A percentile compares a stretch with the other conserved stretches of the same genome.
Evolutionary conservation across 64 coral and sea anemone species (phyloP).

Genomic region (Cladopsammia gracilis): DNA sequence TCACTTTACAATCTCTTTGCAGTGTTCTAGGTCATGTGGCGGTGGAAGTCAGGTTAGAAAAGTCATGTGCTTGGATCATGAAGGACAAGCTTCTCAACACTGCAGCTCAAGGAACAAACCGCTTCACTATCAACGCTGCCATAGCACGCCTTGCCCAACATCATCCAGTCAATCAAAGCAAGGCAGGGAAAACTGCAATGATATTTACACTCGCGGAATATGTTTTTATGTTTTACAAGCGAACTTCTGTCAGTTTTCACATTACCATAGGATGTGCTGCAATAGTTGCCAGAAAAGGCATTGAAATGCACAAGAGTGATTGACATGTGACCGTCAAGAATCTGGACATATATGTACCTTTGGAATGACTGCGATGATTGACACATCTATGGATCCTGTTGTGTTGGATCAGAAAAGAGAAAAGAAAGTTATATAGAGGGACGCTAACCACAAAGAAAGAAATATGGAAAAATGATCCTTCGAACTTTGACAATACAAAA

Average conservation of each 20-base stretch:
- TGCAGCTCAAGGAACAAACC: conserved; percentile 78
- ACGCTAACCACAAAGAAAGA: neutral
- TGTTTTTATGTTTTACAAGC: conserved; percentile 79
- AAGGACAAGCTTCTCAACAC: conserved; percentile 69
- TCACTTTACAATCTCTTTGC: conserved; percentile 10
- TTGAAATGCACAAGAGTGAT: neutral
- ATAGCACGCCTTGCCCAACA: conserved; percentile 65
- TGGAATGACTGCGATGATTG: neutral
- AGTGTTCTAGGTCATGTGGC: conserved; percentile 91
- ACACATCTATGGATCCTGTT: neutral
- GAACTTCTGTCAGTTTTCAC: conserved; percentile 76
- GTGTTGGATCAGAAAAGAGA: neutral
- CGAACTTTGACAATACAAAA: too few species aligned
- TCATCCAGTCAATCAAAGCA: neutral
- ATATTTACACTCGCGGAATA: conserved; percentile 47
- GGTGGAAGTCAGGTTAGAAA: conserved; percentile 73
- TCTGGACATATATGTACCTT: too few species aligned
- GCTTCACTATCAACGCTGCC: conserved; percentile 67
- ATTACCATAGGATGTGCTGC: conserved; percentile 82
- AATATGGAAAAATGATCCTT: too few species aligned
- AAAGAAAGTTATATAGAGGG: neutral
- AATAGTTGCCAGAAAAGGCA: conserved; percentile 72
- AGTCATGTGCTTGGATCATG: conserved; percentile 79
- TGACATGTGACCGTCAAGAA: neutral
- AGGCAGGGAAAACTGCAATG: conserved; percentile 22